These are phyloP conservation scores for Lophius americanus DNA, from an alignment of 2,797 vertebrate genomes.

Conservation along the genomic window DNA sequence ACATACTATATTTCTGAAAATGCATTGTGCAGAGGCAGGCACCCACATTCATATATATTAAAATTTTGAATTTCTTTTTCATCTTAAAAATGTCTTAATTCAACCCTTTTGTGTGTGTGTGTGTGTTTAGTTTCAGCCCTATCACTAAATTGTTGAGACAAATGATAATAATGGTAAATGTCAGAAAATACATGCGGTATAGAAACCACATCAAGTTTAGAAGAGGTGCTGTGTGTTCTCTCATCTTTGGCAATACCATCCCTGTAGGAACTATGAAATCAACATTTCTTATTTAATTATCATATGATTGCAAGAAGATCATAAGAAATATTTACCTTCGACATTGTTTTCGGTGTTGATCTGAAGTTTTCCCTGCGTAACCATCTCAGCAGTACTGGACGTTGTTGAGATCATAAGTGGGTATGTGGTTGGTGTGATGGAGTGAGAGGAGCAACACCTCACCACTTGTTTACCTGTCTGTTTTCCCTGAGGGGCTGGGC, in stretches of 20 bases:
- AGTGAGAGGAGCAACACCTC: background rate
- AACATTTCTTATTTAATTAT: too few species aligned
- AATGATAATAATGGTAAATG: background rate
- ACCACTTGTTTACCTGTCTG: slow-evolving; percentile 44
- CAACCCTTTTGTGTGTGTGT: background rate
- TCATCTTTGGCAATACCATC: background rate
- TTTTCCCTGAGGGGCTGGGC: slow-evolving; percentile 47
- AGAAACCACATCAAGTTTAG: background rate
- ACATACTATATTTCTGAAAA: too few species aligned
- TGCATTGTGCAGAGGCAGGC: too few species aligned
- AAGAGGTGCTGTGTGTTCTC: background rate
- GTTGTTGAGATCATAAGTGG: slow-evolving; percentile 56
- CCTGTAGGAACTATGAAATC: too few species aligned
- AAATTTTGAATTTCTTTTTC: too few species aligned
- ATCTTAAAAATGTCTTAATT: background rate
- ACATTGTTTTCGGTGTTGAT: slow-evolving; percentile 47
- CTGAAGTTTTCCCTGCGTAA: slow-evolving; percentile 65
- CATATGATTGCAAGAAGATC: background rate
- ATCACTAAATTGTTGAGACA: background rate
- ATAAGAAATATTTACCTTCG: slow-evolving; percentile 61
- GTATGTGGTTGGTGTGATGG: background rate
- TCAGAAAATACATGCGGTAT: background rate
- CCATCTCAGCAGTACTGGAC: slow-evolving; percentile 66
- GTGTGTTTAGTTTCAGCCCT: background rate
- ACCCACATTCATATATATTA: too few species aligned